phyloP scores from a whole-genome alignment of 2,113 vertebrate genomes.

The Microcebus griseorufus region DNA sequence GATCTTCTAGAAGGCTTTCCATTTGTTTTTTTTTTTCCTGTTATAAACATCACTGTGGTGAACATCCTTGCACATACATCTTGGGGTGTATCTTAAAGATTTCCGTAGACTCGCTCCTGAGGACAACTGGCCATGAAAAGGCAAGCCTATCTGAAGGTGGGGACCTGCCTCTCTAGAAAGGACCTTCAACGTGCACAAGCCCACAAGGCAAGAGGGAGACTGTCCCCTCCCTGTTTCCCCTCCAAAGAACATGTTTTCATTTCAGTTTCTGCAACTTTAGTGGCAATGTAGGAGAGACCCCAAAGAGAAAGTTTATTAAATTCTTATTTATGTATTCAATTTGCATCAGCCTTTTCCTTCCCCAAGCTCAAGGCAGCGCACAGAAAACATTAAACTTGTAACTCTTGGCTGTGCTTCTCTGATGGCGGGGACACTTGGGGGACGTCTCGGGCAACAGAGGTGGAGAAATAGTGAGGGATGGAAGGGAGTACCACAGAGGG shows the following conservation, averaged over 20 bases:
- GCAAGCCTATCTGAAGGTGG: neutral
- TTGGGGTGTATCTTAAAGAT: neutral
- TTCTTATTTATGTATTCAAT: constrained; percentile 82
- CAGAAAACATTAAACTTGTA: constrained; percentile 40
- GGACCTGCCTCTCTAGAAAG: neutral
- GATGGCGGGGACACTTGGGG: neutral
- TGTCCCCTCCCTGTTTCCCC: neutral
- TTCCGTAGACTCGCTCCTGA: neutral
- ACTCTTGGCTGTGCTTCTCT: neutral
- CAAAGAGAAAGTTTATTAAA: constrained; percentile 73
- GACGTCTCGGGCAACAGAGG: accelerated
- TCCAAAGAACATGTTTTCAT: constrained; percentile 45
- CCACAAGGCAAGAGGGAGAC: neutral
- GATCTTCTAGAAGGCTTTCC: neutral
- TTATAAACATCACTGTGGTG: neutral
- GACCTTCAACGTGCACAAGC: neutral
- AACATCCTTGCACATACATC: neutral
- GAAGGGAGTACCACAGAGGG: accelerated
- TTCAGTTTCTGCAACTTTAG: constrained; percentile 40
- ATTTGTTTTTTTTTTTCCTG: neutral
- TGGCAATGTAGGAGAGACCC: constrained; percentile 17
- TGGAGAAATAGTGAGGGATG: accelerated
- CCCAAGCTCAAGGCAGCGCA: neutral
- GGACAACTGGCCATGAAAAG: neutral
- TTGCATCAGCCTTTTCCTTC: constrained; percentile 50